Evolutionary conservation across 2,797 vertebrate genomes (phyloP), one percentile per base, ranked within the genome.

Genomic region (Lemur catta): DNA sequence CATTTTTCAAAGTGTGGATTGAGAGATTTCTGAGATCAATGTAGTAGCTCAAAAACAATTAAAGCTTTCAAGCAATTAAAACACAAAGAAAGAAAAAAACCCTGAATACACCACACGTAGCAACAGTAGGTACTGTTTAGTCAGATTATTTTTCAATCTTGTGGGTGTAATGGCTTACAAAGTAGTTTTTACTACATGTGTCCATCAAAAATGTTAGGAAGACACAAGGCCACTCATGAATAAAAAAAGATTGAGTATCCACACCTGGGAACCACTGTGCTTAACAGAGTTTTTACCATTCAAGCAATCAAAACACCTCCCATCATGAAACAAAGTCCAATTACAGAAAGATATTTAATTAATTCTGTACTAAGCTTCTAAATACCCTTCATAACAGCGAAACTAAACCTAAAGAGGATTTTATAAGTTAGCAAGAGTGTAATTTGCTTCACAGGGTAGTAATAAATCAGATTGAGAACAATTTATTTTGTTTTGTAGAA

Each of bases 251-350:
- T 35, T 69, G 33, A 65, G 30, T 43, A 55, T 78, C 38, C 26
- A 50, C 3, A 61, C 22, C 33, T 90, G 22, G 72, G 86, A 97
- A 91, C 46, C 41, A 91, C 24, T 65, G 4, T 20, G 72, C 26
- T 38, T 86, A 91, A 72, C 50, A 61, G 43, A 4, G 67, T 89
- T 82, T 95, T 92, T 85, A 67, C 35, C 30, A 74, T 69, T 94
- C 26, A 87, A 86, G 30, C 30, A 86, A 96, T 81, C 48, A 81
- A 89, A 67, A 87, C 43, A 74, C 28, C 30, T 93, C 7, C 59
- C 71, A 71, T 74, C 93, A 92, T 74, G 13, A 94, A 95, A 97
- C 26, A 82, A 84, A 91, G 52, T 57, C 80, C 63, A 94, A 63
- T 78, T 92, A 86, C 15, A 94, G 55, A 95, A 94, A 85, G 50